These are phyloP conservation scores for Rhinolophus sinicus DNA, from an alignment of 2,113 vertebrate genomes.

Conservation along the genomic window DNA sequence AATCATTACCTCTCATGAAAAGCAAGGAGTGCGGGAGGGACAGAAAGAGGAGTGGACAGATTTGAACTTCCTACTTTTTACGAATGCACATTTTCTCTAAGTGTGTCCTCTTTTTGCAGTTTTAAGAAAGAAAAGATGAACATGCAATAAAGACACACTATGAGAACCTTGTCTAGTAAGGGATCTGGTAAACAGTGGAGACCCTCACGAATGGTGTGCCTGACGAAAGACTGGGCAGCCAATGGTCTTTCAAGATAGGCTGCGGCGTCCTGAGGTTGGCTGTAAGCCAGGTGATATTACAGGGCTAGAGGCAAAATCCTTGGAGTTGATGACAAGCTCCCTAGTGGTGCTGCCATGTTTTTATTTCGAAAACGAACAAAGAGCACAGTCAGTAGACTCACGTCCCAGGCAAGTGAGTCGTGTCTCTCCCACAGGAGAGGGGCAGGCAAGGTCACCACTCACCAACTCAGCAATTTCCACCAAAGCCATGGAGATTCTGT, in stretches of 20 bases:
- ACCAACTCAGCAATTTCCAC: not conserved
- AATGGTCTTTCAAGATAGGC: not conserved
- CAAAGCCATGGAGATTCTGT: not conserved
- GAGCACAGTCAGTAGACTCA: not conserved
- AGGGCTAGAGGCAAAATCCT: not conserved
- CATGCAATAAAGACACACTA: not conserved
- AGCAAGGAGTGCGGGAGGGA: not conserved
- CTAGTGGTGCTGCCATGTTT: not conserved
- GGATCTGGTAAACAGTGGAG: not conserved
- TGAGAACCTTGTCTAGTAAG: not conserved
- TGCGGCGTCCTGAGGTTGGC: not conserved
- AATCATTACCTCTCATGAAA: not conserved
- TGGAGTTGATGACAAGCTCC: not conserved
- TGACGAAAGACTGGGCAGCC: not conserved
- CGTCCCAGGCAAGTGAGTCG: not conserved
- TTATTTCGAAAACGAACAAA: not conserved
- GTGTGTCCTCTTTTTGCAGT: not conserved
- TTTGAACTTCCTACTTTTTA: not conserved
- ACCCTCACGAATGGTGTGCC: not conserved
- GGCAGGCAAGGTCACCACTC: not conserved
- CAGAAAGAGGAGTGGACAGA: not conserved
- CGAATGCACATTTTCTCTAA: not conserved
- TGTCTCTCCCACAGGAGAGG: not conserved
- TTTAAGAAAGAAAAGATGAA: not conserved
- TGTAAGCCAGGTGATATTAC: not conserved